Conservation (phyloP, 2,797 vertebrate species). For the Cichlasoma orientale region DNA sequence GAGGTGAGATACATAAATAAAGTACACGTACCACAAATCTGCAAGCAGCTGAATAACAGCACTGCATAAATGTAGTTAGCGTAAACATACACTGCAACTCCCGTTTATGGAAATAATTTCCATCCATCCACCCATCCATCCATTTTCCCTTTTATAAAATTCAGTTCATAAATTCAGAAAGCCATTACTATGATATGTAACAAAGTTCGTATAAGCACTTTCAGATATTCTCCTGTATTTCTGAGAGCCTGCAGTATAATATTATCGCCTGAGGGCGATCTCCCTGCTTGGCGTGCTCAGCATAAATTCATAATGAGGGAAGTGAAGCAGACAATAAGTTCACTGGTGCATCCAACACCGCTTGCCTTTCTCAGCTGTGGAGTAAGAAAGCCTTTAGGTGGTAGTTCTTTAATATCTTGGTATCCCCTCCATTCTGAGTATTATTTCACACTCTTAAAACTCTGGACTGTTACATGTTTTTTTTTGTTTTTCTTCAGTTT, state of each 20-base stretch:
- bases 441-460: background rate
- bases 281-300: constrained; percentile 15
- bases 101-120: background rate
- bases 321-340: constrained; percentile 58
- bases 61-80: background rate
- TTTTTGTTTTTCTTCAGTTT: background rate
- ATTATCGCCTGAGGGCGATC: constrained; percentile 14
- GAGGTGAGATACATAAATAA: background rate
- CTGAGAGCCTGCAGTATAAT: constrained; percentile 15
- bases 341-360: constrained; percentile 39
- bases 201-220: background rate
- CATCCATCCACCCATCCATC: too few relatives aligned
- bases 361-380: constrained; percentile 30
- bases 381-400: background rate
- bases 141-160: background rate
- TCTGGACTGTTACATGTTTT: background rate
- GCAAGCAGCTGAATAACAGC: background rate
- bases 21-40: background rate
- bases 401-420: background rate
- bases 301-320: constrained; percentile 45
- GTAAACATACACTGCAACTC: background rate
- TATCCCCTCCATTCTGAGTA: background rate
- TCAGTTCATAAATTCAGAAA: background rate
- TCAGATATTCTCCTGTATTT: constrained; percentile 7
- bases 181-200: background rate